phyloP scores from a whole-genome alignment of 1,140 invertebrate genomes.

The Brachionus sp. region DNA sequence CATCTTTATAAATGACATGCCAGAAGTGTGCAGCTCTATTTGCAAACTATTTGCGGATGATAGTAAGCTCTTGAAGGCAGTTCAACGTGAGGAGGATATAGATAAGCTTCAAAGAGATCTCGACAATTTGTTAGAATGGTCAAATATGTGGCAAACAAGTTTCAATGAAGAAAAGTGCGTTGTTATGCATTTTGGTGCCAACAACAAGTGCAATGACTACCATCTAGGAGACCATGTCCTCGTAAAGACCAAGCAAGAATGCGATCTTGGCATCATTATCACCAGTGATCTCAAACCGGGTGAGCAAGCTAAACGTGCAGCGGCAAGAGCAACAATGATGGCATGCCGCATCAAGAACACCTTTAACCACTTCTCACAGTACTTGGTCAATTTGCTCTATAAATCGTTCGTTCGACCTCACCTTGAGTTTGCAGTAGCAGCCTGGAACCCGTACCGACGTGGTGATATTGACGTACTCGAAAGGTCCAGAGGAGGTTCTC shows the following conservation, averaged over 20 bases:
- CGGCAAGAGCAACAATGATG: background rate
- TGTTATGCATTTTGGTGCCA: conserved; percentile 17
- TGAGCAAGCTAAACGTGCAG: background rate
- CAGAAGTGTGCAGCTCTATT: conserved; percentile 1
- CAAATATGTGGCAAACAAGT: background rate
- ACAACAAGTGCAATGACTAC: background rate
- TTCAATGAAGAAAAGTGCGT: background rate
- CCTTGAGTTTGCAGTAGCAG: background rate
- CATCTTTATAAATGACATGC: conserved; percentile 7
- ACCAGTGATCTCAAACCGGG: background rate
- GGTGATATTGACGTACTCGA: background rate
- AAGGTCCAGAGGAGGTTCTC: background rate
- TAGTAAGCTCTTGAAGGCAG: background rate
- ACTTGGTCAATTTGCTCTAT: background rate
- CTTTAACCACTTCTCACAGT: background rate
- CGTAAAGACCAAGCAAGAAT: background rate
- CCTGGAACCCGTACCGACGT: background rate
- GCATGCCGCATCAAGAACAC: background rate
- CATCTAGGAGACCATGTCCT: background rate
- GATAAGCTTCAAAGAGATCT: background rate
- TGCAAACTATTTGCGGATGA: conserved; percentile 31
- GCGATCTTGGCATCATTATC: background rate
- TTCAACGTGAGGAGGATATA: background rate
- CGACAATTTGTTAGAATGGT: background rate
- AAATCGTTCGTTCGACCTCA: background rate